Base-by-base conservation (phyloP, 2,113 vertebrate species). In the Microtus ochrogaster region DNA sequence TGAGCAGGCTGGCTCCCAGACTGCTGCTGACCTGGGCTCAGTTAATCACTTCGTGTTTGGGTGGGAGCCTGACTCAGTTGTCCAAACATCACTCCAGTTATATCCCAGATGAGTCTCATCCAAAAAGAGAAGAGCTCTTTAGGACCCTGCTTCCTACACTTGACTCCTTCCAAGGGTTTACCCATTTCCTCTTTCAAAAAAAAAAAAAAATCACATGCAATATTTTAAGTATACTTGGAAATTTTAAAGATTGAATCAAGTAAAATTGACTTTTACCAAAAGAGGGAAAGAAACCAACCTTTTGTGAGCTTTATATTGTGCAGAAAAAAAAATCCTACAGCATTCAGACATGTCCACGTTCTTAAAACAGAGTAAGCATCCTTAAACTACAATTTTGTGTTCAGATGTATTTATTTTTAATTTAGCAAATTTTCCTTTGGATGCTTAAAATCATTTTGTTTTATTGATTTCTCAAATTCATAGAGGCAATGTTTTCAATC, bases 21-120 rank as follows among this genome's bases (percentile, higher is more conserved):
- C 97, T 98, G 97, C 97, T 87, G 97, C 97, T 96, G 97, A 98
- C 95, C 97, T 88, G 92, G 85, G 74, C 96, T 98, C 97, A 77
- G 97, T 98, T 98, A 98, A 98, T 98, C 98, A 98, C 97, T 97
- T 98, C 86, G 90, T 90, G 91, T 97, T 97, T 95, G 95, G 92
- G 86, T 10, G 21, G 78, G 97, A 61, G 44, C 84, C 89, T 89
- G 97, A 97, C 97, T 98, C 94, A 94, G 98, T 94, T 93, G n/a
- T 94, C 66, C 83, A 90, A 96, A 70, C 39, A 94, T 87, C 94
- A 84, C 82, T 96, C 41, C 92, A 79, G 96, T 9, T 66, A 90
- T 61, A 94, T 78, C 90, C 84, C 81, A 55, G 92, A 92, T 77
- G 92, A 76, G 90, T 22, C 96, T 93, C 96, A 97, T 97, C 90